These are phyloP conservation scores for Elanoides forficatus DNA, from an alignment of 2,113 vertebrate genomes.

Conservation along the genomic window DNA sequence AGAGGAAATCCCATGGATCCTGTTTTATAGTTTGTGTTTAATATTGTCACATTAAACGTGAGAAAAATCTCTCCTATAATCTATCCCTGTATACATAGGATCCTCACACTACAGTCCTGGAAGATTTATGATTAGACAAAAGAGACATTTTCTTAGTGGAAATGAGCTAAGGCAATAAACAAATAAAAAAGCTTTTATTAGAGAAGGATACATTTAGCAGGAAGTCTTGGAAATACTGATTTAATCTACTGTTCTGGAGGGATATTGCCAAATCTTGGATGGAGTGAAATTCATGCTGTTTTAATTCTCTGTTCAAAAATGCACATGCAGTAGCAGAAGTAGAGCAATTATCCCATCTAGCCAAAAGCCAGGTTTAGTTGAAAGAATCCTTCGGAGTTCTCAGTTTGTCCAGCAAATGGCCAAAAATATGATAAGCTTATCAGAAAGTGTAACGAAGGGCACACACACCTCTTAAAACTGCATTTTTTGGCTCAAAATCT, in stretches of 20 bases:
- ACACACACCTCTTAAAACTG: not conserved
- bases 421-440: not conserved
- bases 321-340: not conserved
- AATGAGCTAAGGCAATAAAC: slow-evolving; percentile 21
- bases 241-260: not conserved
- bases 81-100: not conserved
- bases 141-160: not conserved
- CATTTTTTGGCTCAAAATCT: not conserved
- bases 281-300: not conserved
- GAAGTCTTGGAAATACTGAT: slow-evolving; percentile 36
- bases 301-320: slow-evolving; percentile 33
- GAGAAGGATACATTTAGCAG: not conserved
- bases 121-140: not conserved
- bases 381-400: not conserved
- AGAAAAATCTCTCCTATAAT: not conserved
- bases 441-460: not conserved
- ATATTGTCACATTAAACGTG: not conserved
- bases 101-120: not conserved
- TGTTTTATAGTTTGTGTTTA: not conserved
- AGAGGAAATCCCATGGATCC: not conserved
- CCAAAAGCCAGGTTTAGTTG: not conserved
- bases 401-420: not conserved
- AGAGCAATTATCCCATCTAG: not conserved
- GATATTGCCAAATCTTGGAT: not conserved
- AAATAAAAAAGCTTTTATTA: slow-evolving; percentile 6